Base-by-base conservation (phyloP, 2,888 invertebrate genomes). In the Trisateles emortualis region DNA sequence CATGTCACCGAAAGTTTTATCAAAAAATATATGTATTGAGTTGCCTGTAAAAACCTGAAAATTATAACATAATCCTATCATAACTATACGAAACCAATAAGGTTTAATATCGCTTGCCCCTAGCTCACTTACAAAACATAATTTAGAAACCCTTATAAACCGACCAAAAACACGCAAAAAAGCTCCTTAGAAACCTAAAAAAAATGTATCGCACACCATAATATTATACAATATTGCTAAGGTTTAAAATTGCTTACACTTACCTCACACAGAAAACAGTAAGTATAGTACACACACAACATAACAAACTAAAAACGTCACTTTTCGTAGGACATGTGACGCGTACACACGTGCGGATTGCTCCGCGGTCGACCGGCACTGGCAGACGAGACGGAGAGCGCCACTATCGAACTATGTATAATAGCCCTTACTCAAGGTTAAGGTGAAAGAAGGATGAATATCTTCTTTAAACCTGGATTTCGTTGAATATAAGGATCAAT, bases 251-350 rank as follows among this genome's bases (percentile, higher is more conserved):
- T 30, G 44, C 30, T 29, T 44, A 48, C 9, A 44, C 53, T 49
- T 24, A 54, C 53, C 53, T 44, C 40, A 44, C 40, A 40, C 29
- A 54, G 40, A 44, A 43, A 48, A 44, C 32, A 48, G 48, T 54
- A 44, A 38, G 13, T 9, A 14, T 11, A 40, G 40, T 40, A 40
- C 32, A 54, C 48, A 44, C 39, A 44, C 44, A 26, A 43, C 53
- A 54, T 54, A 49, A 54, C 53, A 54, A 54, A 49, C 39, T 44
- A 49, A 49, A n/a, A 49, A 49, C 53, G 53, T 54, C 48, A 54
- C 48, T 49, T 40, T 44, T 44, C 33, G 26, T 38, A 39, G 39
- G 29, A 49, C 48, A 49, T 49, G 33, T 35, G 53, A 33, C 48
- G 40, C 33, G 43, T 33, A 19, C 14, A 54, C 48, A 35, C 53